Evolutionary conservation across 2,113 vertebrate genomes (phyloP).

Genomic region (Prietella phreatophila): DNA sequence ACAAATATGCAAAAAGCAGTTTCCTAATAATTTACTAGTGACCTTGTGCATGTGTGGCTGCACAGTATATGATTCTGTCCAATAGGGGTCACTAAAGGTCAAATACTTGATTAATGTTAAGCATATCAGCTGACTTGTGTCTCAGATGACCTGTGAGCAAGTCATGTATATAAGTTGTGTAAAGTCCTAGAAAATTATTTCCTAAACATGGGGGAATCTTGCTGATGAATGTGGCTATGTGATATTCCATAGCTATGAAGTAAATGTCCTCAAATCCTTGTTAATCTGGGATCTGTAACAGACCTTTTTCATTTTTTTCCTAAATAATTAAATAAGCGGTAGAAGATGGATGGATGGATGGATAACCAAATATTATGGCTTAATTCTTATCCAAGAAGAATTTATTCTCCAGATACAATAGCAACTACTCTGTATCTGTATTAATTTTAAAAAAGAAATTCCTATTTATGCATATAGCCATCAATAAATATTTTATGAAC

Average conservation of each 20-base stretch:
- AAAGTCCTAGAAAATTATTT: not conserved
- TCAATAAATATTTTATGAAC: not conserved
- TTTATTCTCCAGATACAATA: not conserved
- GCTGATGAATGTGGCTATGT: not conserved
- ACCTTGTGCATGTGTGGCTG: not conserved
- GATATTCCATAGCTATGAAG: not conserved
- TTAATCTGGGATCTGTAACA: not conserved
- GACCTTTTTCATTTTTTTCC: not conserved
- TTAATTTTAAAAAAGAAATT: not conserved
- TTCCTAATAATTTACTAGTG: not conserved
- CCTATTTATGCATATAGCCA: not conserved
- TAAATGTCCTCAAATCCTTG: not conserved
- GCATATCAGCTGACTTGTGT: not conserved
- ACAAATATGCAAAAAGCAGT: not conserved
- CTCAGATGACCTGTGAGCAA: not conserved
- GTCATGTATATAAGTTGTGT: not conserved
- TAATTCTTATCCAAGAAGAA: not conserved
- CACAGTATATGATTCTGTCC: not conserved
- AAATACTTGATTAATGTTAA: not conserved
- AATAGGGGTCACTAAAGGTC: constrained; percentile 1
- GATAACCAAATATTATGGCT: not conserved
- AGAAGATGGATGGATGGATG: no score
- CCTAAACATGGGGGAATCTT: not conserved
- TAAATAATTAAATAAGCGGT: no score
- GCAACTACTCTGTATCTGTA: not conserved